Conservation (phyloP, 2,888 invertebrate genomes). For the Archaeoteleia sp. region DNA sequence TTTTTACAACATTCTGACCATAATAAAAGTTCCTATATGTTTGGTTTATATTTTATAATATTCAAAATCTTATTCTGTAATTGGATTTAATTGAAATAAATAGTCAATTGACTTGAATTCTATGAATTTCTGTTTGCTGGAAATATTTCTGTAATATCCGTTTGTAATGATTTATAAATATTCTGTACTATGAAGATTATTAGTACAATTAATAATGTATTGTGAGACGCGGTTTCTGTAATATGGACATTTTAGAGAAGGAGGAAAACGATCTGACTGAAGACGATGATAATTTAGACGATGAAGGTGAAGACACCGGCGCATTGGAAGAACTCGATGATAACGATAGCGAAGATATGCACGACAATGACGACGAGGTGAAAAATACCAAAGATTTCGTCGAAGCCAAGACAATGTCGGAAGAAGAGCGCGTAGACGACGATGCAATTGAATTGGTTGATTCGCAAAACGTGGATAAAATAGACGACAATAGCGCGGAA, state of each 20-base stretch:
- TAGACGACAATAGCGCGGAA: conserved; percentile 66
- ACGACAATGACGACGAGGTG: conserved; percentile 63
- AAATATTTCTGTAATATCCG: no score
- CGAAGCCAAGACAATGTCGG: conserved; percentile 39
- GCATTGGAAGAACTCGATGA: conserved; percentile 43
- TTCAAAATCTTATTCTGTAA: no score
- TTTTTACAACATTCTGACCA: no score
- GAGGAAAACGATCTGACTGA: conserved; percentile 35
- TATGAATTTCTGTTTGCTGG: no score
- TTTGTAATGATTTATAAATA: no score
- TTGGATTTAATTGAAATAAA: no score
- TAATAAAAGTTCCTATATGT: no score
- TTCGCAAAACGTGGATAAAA: conserved; percentile 26
- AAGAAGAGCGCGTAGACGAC: conserved; percentile 26
- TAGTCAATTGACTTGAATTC: no score
- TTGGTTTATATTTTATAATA: no score
- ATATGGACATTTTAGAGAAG: conserved; percentile 45
- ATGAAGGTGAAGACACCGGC: conserved; percentile 36
- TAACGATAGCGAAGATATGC: conserved; percentile 50
- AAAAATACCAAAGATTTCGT: conserved; percentile 48
- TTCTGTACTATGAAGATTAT: no score
- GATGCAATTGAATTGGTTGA: conserved; percentile 29
- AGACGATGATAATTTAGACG: not conserved
- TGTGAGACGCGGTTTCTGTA: no score
- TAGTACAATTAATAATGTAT: no score